Evolutionary conservation across 2,113 vertebrate genomes (phyloP).

Genomic region (Petrocephalus microphthalmus): DNA sequence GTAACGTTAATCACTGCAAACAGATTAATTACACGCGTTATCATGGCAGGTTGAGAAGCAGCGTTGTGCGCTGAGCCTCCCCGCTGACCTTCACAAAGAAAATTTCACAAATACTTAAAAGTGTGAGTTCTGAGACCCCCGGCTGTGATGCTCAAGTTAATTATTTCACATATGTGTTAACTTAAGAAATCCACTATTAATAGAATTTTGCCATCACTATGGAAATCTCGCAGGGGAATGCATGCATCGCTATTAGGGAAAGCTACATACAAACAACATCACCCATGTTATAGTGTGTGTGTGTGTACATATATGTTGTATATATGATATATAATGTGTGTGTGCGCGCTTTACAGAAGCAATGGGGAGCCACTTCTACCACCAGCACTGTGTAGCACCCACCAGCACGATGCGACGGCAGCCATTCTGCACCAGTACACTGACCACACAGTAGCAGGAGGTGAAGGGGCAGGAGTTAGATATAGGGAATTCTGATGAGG

Average conservation of each 20-base stretch:
- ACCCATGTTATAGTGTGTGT: too few species aligned
- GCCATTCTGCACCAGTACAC: too few species aligned
- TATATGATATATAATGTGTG: too few species aligned
- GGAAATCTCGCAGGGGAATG: constrained; percentile 31
- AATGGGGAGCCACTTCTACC: too few species aligned
- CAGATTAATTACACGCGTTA: not conserved
- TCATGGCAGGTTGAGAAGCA: not conserved
- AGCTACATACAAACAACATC: constrained; percentile 13
- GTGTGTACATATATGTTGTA: too few species aligned
- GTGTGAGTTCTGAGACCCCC: constrained; percentile 46
- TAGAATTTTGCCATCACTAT: constrained; percentile 53
- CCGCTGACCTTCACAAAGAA: constrained; percentile 26
- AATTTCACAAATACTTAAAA: constrained; percentile 46
- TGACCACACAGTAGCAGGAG: too few species aligned
- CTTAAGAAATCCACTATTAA: constrained; percentile 53
- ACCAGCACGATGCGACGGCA: too few species aligned
- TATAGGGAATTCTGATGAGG: too few species aligned
- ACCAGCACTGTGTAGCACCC: too few species aligned
- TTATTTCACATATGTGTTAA: constrained; percentile 54
- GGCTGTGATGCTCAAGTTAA: constrained; percentile 55
- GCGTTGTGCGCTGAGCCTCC: not conserved
- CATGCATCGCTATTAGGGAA: not conserved
- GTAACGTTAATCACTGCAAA: not conserved
- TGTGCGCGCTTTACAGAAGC: too few species aligned
- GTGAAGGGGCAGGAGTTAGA: too few species aligned